A percentile compares a stretch with the other conserved stretches of the same genome.
Conservation (phyloP, 1,140 invertebrate species). For the Lepidurus packardi region DNA sequence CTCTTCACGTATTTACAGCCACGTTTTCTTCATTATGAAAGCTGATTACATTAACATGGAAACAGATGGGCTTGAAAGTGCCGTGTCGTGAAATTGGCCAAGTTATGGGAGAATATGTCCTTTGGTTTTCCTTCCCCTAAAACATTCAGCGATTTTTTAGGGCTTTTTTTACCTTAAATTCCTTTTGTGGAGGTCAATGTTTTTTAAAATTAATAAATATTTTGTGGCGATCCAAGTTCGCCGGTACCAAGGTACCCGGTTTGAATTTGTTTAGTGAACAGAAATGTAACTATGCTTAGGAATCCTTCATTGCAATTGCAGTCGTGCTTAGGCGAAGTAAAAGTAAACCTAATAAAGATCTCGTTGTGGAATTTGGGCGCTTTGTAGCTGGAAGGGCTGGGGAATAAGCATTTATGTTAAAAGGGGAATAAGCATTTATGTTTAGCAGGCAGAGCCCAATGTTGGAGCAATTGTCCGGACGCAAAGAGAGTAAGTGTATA, state of each 20-base stretch:
- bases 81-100: too few species aligned
- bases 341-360: constrained; percentile 5
- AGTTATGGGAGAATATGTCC: too few species aligned
- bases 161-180: neutral
- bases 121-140: neutral
- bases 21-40: neutral
- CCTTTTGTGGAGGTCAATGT: neutral
- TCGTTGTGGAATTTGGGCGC: neutral
- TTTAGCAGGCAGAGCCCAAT: neutral
- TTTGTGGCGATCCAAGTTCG: neutral
- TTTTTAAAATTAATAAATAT: neutral
- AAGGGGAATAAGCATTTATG: neutral
- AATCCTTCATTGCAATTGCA: neutral
- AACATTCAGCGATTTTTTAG: neutral
- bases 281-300: neutral
- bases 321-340: neutral
- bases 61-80: too few species aligned
- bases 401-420: neutral
- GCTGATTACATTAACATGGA: neutral
- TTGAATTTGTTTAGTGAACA: neutral
- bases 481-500: neutral
- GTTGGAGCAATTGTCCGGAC: neutral
- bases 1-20: neutral
- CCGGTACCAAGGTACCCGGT: neutral
- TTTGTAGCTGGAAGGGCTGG: neutral